Evolutionary conservation across 2,113 vertebrate species (phyloP), one percentile per base, ranked within the genome.

Genomic region (Camelus bactrianus): DNA sequence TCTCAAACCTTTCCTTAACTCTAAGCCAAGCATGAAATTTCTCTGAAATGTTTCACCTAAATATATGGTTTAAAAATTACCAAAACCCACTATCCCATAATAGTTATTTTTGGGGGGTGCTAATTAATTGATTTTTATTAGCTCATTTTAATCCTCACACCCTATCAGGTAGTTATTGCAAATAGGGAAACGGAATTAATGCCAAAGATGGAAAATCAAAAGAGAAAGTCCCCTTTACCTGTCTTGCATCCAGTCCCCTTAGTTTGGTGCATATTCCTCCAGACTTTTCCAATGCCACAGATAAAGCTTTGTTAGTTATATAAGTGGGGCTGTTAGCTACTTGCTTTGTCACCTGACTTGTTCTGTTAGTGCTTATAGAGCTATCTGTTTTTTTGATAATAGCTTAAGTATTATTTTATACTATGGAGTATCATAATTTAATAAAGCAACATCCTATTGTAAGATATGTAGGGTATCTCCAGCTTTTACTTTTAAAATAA

Each of bases 401-500:
- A 20, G 19, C 14, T 35, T 70, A 10, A 35, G 17, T 64, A 46
- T 87, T 87, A 46, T 48, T 83, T 48, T 72, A 14, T 76, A 35
- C 32, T n/a, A n/a, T 11, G 54, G n/a, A 65, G 22, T 35, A n/a
- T 48, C 28, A 42, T 28, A 24, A 70, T 64, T 86, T 76, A 82
- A 82, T 72, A 83, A 93, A 52, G 17, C 28, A 67, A 60, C 30
- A 9, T 90, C 12, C 35, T 93, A 16, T 70, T 64, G 35, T 56
- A 83, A 30, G 14, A 46, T 65, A 64, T n/a, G 32, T 17, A 82
- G 17, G 32, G 1, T 10, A 95, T 46, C 35, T 80, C 26, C 52
- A 77, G 28, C 92, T n/a, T 87, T 54, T 67, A 54, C 46, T 86
- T 85, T 56, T 48, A 82, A 69, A 93, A 75, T 67, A 35, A 58